Conservation (phyloP, 2,888 invertebrate genomes). For the Meghimatium bilineatum region DNA sequence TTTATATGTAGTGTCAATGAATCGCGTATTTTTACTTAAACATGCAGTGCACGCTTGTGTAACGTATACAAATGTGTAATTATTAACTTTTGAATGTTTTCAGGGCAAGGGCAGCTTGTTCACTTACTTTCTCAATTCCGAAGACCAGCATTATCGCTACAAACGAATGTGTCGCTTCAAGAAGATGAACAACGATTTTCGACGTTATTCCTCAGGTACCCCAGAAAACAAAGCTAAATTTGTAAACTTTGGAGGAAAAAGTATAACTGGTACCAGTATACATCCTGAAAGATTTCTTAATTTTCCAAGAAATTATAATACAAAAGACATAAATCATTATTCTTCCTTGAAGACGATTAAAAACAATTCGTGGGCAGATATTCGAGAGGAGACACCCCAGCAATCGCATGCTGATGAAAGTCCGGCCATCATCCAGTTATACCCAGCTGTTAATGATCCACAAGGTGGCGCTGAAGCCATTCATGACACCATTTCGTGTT, state of each 20-base stretch:
- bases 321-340: background rate
- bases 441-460: constrained; percentile 5
- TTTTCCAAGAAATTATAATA: background rate
- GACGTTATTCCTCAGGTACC: constrained; percentile 50
- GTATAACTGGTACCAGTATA: background rate
- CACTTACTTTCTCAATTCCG: constrained; percentile 77
- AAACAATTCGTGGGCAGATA: background rate
- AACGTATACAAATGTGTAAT: too few species aligned
- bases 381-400: background rate
- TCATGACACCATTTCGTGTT: background rate
- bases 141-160: constrained; percentile 64
- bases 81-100: background rate
- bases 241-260: background rate
- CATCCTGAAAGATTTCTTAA: background rate
- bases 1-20: too few species aligned
- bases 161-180: constrained; percentile 58
- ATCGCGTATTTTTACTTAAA: too few species aligned
- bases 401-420: background rate
- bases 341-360: background rate
- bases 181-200: constrained; percentile 20
- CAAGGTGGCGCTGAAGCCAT: background rate
- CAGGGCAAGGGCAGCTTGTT: constrained; percentile 78
- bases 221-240: constrained; percentile 46
- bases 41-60: too few species aligned
- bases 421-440: background rate